Conservation (phyloP, 2,113 vertebrate species). For the Bubo scandiacus region DNA sequence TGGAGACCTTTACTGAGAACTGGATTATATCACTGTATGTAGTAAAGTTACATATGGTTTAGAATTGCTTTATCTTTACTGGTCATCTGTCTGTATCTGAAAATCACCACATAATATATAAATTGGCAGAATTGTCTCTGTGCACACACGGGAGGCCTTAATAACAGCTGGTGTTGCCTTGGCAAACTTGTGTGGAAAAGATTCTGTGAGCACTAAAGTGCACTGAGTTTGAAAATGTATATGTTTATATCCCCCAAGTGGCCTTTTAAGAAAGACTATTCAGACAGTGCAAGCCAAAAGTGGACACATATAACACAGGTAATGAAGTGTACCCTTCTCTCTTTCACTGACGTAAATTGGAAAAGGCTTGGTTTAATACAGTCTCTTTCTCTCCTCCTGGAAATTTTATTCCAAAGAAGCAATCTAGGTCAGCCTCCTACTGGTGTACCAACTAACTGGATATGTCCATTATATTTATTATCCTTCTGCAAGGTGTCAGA, state of each 20-base stretch:
- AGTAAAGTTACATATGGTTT: not conserved
- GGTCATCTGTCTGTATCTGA: not conserved
- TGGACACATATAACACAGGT: not conserved
- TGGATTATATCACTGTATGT: not conserved
- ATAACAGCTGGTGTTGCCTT: not conserved
- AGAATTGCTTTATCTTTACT: not conserved
- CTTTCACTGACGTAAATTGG: not conserved
- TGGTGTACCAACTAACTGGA: constrained; percentile 33
- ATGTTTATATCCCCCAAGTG: constrained; percentile 23
- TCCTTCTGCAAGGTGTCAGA: constrained; percentile 1
- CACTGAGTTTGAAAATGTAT: constrained; percentile 25
- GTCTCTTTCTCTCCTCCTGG: not conserved
- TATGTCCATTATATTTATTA: constrained; percentile 39
- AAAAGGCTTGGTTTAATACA: constrained; percentile 5
- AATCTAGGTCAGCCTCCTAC: constrained; percentile 35
- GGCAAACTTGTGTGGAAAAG: not conserved
- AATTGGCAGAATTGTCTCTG: not conserved
- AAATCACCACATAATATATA: not conserved
- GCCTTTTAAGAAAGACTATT: constrained; percentile 29
- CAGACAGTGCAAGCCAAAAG: constrained; percentile 21
- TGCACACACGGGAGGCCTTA: not conserved
- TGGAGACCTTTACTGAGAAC: not conserved
- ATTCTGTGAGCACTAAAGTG: constrained; percentile 1
- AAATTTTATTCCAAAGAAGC: constrained; percentile 26
- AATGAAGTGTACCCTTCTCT: constrained; percentile 34